Evolutionary conservation across 2,113 vertebrate genomes (phyloP).

Genomic region (Alces alces): DNA sequence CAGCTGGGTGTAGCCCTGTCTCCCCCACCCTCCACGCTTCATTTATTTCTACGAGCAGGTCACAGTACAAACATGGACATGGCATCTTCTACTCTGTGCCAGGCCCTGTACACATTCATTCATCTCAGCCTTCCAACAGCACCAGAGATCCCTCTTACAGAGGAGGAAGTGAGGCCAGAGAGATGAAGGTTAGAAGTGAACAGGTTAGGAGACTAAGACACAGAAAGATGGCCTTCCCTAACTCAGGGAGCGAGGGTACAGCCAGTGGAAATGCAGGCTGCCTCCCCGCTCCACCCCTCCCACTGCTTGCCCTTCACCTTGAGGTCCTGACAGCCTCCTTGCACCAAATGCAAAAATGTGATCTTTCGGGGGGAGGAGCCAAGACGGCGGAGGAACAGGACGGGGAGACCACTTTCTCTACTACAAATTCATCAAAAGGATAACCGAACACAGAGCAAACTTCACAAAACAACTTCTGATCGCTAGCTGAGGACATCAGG

Average conservation of each 20-base stretch:
- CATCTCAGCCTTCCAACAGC: not conserved
- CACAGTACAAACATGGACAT: not conserved
- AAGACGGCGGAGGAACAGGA: too few species aligned
- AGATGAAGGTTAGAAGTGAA: not conserved
- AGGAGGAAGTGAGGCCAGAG: not conserved
- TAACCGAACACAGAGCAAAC: too few species aligned
- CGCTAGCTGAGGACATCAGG: too few species aligned
- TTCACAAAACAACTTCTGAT: too few species aligned
- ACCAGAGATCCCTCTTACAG: not conserved
- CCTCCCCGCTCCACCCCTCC: fast-evolving
- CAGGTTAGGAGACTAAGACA: not conserved
- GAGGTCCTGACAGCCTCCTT: not conserved
- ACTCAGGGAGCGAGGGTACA: not conserved
- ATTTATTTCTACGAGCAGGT: not conserved
- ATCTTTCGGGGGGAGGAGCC: too few species aligned
- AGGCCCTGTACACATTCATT: not conserved
- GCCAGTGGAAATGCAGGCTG: not conserved
- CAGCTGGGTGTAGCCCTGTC: not conserved
- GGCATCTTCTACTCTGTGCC: not conserved
- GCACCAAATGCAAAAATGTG: not conserved
- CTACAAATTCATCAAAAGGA: too few species aligned
- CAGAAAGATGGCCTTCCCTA: not conserved
- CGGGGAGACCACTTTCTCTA: too few species aligned
- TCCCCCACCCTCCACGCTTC: not conserved
- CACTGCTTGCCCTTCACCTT: not conserved